Conservation (phyloP, 2,113 vertebrate species). For the Chamaetylas fuelleborni region DNA sequence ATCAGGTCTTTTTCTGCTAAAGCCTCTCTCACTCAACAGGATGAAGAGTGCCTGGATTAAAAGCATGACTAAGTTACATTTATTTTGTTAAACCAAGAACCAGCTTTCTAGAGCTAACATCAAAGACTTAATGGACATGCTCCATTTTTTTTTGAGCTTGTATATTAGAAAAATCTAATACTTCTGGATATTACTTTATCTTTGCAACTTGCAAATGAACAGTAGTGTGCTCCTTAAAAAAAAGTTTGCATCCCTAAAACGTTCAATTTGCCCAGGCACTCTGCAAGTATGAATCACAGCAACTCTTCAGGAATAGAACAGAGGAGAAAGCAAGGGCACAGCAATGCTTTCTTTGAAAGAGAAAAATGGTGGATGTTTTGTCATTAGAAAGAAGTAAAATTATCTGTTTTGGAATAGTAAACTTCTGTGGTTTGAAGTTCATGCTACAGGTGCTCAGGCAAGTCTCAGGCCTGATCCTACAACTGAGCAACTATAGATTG, state of each 20-base stretch:
- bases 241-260: background rate
- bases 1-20: background rate
- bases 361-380: background rate
- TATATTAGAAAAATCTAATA: background rate
- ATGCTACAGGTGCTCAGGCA: background rate
- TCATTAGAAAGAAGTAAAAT: background rate
- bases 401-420: background rate
- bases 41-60: background rate
- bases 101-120: conserved; percentile 8
- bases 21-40: background rate
- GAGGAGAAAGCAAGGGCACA: background rate
- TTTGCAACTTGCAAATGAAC: background rate
- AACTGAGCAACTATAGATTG: background rate
- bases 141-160: background rate
- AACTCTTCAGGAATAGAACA: background rate
- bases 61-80: conserved; percentile 30
- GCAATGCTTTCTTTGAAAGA: background rate
- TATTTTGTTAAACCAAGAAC: background rate
- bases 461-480: background rate
- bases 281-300: background rate
- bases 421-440: background rate
- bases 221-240: background rate
- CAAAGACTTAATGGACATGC: conserved; percentile 40
- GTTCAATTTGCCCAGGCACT: background rate
- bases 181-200: background rate